Evolutionary conservation across 2,888 invertebrate genomes (phyloP).

Genomic region (Falcaria lacertinaria): DNA sequence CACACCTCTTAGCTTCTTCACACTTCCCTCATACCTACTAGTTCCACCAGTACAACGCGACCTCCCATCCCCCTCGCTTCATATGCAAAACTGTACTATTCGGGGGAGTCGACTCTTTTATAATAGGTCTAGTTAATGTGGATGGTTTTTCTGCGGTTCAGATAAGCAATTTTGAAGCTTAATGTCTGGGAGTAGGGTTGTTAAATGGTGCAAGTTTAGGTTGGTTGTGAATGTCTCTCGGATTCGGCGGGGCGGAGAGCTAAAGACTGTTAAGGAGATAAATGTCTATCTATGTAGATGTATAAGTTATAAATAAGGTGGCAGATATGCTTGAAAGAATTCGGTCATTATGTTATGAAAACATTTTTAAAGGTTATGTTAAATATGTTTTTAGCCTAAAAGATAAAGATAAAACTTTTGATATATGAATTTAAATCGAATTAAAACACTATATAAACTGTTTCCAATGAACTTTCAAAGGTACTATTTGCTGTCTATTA

Average conservation of each 20-base stretch:
- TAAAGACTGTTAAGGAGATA: slow-evolving; percentile 62
- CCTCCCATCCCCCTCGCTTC: slow-evolving; percentile 34
- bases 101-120: slow-evolving; percentile 3
- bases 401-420: too few species aligned
- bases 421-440: too few species aligned
- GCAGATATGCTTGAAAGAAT: neutral
- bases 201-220: slow-evolving; percentile 6
- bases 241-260: slow-evolving; percentile 65
- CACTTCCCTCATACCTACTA: slow-evolving; percentile 73
- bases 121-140: slow-evolving; percentile 35
- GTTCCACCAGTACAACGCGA: slow-evolving; percentile 45
- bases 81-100: slow-evolving; percentile 2
- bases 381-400: too few species aligned
- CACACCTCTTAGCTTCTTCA: slow-evolving; percentile 76
- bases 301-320: slow-evolving; percentile 3
- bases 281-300: slow-evolving; percentile 38
- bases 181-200: slow-evolving; percentile 11
- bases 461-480: too few species aligned
- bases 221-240: slow-evolving; percentile 37
- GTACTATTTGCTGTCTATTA: too few species aligned
- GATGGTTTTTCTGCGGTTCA: slow-evolving; percentile 25
- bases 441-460: too few species aligned
- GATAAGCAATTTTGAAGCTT: slow-evolving; percentile 27
- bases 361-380: too few species aligned
- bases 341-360: neutral